Percentiles rank a stretch among this genome's conserved stretches.
These are phyloP conservation scores for Metacarcinus magister DNA, from an alignment of 2,888 invertebrate genomes.

Conservation along the genomic window DNA sequence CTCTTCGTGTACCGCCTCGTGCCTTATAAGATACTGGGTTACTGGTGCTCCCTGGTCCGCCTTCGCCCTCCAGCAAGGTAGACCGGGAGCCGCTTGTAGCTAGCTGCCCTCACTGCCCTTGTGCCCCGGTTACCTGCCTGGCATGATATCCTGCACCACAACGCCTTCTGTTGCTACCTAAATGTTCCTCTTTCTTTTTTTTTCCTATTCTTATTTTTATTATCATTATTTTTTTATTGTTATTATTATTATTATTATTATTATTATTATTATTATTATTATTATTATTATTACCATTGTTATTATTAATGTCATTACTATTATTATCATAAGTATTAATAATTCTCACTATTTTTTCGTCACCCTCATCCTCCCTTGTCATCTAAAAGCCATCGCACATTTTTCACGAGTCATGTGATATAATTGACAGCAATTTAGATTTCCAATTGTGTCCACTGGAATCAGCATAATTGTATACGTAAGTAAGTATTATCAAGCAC, in stretches of 20 bases:
- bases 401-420: background rate
- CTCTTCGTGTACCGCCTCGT: background rate
- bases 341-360: no score
- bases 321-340: no score
- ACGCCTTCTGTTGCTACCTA: background rate
- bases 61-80: background rate
- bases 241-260: no score
- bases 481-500: background rate
- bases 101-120: background rate
- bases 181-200: no score
- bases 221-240: background rate
- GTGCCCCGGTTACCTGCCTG: background rate
- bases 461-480: background rate
- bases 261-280: no score
- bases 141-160: background rate
- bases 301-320: no score
- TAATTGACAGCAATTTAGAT: background rate
- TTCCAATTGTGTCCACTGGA: background rate
- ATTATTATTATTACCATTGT: no score
- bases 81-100: background rate
- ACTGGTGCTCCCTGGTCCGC: background rate
- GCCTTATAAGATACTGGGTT: background rate
- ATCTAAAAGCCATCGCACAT: background rate
- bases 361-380: background rate
- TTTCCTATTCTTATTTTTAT: no score